Percentiles rank a stretch among this genome's conserved stretches.
phyloP scores from a whole-genome alignment of 1,140 invertebrate genomes.

The Battus philenor region DNA sequence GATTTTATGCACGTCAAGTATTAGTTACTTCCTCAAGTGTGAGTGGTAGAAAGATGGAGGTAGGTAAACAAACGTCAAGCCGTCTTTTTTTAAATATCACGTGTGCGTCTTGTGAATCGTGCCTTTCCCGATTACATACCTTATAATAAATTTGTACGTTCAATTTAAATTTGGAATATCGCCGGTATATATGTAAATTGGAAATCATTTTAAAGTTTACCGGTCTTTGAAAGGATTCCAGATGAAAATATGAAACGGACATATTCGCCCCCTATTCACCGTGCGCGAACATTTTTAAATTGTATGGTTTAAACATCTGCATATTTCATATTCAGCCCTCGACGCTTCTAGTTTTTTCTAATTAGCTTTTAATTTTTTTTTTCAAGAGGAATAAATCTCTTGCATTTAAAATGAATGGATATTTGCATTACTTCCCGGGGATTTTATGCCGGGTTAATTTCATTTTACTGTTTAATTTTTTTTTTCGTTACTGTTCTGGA shows the following conservation, averaged over 20 bases:
- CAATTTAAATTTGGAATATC: too few relatives aligned
- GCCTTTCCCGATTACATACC: too few relatives aligned
- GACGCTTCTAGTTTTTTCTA: constrained; percentile 9
- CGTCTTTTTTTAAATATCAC: too few relatives aligned
- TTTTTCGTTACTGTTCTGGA: background rate
- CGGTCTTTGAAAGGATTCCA: constrained; percentile 9
- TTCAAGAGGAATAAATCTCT: constrained; percentile 6
- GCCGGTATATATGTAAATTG: constrained; percentile 5
- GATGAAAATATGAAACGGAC: constrained; percentile 5
- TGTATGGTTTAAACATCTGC: constrained; percentile 10
- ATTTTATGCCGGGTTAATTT: constrained; percentile 6
- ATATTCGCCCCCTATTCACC: constrained; percentile 4
- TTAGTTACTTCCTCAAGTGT: too few relatives aligned
- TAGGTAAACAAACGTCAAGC: too few relatives aligned
- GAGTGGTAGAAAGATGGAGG: too few relatives aligned
- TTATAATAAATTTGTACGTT: too few relatives aligned
- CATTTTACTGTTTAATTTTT: constrained; percentile 7
- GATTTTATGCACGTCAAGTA: too few relatives aligned
- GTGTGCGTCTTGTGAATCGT: too few relatives aligned
- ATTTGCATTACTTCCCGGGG: constrained; percentile 11
- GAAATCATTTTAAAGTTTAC: constrained; percentile 9
- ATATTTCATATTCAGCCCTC: constrained; percentile 13
- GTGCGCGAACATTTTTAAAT: constrained; percentile 8
- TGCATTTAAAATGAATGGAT: constrained; percentile 11
- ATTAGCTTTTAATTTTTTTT: constrained; percentile 14